Conservation (phyloP, 2,888 invertebrate genomes). For the Andrena flavipes region DNA sequence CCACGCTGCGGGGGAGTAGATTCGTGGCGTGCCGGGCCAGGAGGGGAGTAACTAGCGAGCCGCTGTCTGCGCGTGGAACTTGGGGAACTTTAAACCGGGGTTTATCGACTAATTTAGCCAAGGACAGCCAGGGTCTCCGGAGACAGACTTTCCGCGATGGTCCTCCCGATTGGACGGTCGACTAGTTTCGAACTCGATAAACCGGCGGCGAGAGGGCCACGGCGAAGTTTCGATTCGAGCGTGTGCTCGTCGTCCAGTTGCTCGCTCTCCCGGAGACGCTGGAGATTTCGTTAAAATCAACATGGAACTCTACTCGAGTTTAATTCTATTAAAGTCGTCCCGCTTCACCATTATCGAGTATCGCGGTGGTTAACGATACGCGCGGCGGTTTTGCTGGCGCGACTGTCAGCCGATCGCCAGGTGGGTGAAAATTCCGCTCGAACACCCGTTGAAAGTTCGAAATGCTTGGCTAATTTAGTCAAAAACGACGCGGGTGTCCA, state of each 20-base stretch:
- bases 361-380: conserved; percentile 41
- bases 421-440: background rate
- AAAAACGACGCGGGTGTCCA: too few species aligned
- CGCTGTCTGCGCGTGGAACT: conserved; percentile 47
- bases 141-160: conserved; percentile 68
- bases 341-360: conserved; percentile 38
- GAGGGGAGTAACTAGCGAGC: background rate
- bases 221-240: conserved; percentile 68
- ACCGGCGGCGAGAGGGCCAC: conserved; percentile 63
- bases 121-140: conserved; percentile 68
- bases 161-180: conserved; percentile 66
- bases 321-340: conserved; percentile 69
- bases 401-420: background rate
- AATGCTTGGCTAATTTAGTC: background rate
- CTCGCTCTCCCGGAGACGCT: conserved; percentile 27
- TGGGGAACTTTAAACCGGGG: conserved; percentile 74
- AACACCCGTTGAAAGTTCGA: background rate
- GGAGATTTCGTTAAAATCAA: conserved; percentile 74
- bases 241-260: conserved; percentile 39
- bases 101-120: conserved; percentile 80
- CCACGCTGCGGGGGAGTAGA: conserved; percentile 40
- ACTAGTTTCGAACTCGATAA: conserved; percentile 75
- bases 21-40: conserved; percentile 26
- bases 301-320: conserved; percentile 66
- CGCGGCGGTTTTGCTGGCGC: background rate